Percentiles rank a stretch among this genome's conserved stretches.
Conservation (phyloP, 2,888 invertebrate species). For the Halictus quadricinctus region DNA sequence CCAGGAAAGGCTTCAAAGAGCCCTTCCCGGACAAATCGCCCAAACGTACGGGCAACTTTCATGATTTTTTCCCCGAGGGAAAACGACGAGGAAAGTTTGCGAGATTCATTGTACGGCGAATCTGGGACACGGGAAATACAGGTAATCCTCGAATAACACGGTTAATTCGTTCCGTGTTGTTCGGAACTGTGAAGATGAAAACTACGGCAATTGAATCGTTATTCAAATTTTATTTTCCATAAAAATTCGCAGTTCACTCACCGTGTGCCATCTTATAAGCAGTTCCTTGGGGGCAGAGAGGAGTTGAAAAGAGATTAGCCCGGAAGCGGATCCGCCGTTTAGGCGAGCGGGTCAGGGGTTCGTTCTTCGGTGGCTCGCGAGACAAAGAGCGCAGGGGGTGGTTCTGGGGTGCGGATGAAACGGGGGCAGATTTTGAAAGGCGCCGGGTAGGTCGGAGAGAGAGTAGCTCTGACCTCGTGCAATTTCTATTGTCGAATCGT, state of each 20-base stretch:
- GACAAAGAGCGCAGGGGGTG: constrained; percentile 1
- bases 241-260: too few species aligned
- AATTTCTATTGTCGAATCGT: constrained; percentile 73
- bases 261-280: not conserved
- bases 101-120: not conserved
- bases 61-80: not conserved
- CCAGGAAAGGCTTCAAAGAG: not conserved
- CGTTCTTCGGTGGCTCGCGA: not conserved
- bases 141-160: not conserved
- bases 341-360: not conserved
- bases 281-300: not conserved
- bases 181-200: not conserved
- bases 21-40: not conserved
- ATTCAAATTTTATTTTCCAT: not conserved
- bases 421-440: constrained; percentile 56
- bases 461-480: constrained; percentile 50
- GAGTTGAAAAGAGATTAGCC: constrained; percentile 1
- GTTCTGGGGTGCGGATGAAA: constrained; percentile 19
- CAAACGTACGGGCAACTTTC: not conserved
- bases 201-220: not conserved
- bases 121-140: not conserved
- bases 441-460: constrained; percentile 31
- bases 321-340: not conserved
- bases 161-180: constrained; percentile 5
- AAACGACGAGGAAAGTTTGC: not conserved